These are phyloP conservation scores for Anas bernieri DNA, from an alignment of 2,797 vertebrate genomes.

Conservation along the genomic window DNA sequence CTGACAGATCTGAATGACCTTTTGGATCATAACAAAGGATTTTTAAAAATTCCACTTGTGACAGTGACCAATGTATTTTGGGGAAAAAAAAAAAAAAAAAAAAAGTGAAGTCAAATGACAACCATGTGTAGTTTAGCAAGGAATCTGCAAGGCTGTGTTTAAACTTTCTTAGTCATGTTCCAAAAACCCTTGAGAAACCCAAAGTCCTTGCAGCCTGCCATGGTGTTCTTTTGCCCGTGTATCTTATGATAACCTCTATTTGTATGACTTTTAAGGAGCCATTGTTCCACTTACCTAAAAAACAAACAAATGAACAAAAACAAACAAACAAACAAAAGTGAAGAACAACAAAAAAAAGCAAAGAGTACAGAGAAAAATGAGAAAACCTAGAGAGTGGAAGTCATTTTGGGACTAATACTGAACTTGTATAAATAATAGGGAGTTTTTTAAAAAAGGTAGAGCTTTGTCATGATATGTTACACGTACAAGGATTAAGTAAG, in stretches of 20 bases:
- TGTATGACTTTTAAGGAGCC: not conserved
- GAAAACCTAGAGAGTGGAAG: not conserved
- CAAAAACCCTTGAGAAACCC: not conserved
- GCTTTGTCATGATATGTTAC: constrained; percentile 23
- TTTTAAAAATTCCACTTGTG: not conserved
- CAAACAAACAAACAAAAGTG: not conserved
- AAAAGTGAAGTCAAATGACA: not conserved
- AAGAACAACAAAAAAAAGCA: not conserved
- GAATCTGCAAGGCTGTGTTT: not conserved
- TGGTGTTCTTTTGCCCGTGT: not conserved
- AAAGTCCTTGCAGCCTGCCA: not conserved
- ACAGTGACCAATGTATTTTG: not conserved
- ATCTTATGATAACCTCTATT: not conserved
- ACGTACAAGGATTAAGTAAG: not conserved
- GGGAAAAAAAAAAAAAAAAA: no score
- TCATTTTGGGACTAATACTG: not conserved
- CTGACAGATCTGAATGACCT: not conserved
- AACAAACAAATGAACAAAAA: not conserved
- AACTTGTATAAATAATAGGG: not conserved
- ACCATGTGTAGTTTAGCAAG: not conserved
- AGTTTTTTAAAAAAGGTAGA: not conserved
- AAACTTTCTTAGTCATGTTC: not conserved
- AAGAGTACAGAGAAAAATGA: not conserved
- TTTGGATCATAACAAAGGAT: not conserved
- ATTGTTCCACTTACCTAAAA: not conserved